These are phyloP conservation scores for Clarias gariepinus DNA, from an alignment of 2,113 vertebrate genomes.

Conservation along the genomic window DNA sequence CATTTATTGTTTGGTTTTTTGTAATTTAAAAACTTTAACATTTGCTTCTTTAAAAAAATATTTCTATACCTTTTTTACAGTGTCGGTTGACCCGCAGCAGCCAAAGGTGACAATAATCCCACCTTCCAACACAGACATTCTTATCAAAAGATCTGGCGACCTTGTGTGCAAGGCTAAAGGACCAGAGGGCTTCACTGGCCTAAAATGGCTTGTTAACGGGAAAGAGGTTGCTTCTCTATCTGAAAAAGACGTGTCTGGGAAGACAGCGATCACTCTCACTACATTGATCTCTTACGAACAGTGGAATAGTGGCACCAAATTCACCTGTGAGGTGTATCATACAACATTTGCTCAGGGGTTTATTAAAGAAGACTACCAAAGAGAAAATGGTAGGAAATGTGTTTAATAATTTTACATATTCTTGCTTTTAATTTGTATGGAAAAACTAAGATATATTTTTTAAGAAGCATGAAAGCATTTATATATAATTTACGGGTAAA, in stretches of 20 bases:
- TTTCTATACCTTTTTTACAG: not conserved
- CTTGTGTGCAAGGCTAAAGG: constrained; percentile 38
- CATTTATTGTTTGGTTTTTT: not conserved
- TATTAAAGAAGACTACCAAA: rapidly evolving
- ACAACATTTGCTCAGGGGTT: rapidly evolving
- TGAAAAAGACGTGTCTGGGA: rapidly evolving
- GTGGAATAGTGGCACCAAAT: constrained; percentile 56
- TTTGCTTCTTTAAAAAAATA: not conserved
- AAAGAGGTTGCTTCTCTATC: rapidly evolving
- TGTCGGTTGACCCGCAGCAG: rapidly evolving
- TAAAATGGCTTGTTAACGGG: not conserved
- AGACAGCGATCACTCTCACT: rapidly evolving
- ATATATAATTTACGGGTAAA: not conserved
- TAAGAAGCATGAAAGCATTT: not conserved
- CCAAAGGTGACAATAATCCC: not conserved
- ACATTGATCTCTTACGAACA: constrained; percentile 54
- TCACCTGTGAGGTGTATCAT: constrained; percentile 52
- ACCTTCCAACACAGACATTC: constrained; percentile 34
- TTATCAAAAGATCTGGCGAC: not conserved
- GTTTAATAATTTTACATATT: not conserved
- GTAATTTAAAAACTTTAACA: not conserved
- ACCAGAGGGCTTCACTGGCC: rapidly evolving
- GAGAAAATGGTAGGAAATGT: constrained; percentile 60
- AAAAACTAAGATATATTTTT: not conserved
- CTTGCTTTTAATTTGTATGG: not conserved